Evolutionary conservation across 2,113 vertebrate species (phyloP), one percentile per base, ranked within the genome.

Genomic region (Anoplopoma fimbria): DNA sequence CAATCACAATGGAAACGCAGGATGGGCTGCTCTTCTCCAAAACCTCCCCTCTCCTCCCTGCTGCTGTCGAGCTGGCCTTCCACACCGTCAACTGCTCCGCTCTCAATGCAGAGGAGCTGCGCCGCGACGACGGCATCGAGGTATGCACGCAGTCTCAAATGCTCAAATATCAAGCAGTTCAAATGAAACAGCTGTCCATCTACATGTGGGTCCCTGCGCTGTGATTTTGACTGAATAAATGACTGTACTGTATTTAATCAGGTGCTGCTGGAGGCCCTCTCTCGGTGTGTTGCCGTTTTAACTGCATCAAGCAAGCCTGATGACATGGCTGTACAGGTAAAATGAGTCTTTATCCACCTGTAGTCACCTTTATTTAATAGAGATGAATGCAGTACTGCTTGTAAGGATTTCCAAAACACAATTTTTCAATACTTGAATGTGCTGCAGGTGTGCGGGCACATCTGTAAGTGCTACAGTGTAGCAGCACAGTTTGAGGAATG

Each of bases 401-500:
- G 9, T 27, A n/a, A 12, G 12, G 21, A 29, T 57, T 36, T 61
- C 25, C 9, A 7, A 19, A 49, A 61, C 38, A 9, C 2, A 1
- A 62, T 47, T 40, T 53, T 53, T 42, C 19, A 36, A 67, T 17
- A 5, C n/a, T 15, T 67, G 5, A 21, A 23, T 13, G 4, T 60
- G 17, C 65, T 76, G 62, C 87, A 99, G 98, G 98, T 99, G 19
- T 99, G 98, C 93, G 97, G 97, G 33, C 96, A 99, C 90, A 93
- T 99, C 90, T 98, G 98, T 82, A 97, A 94, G 82, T 99, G 98
- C 91, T 99, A 97, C 81, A 99, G 98, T 7, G 98, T 99, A 1
- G 98, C 98, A 12, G 97, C 98, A 72, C 98, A 99, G 90, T 99
- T 99, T 93, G 97, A 99, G 86, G 98, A 99, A 21, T 99, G 98